Percentiles rank a stretch among this genome's conserved stretches.
Evolutionary conservation across 2,888 invertebrate species (phyloP).

Genomic region (Melanargia galathea): DNA sequence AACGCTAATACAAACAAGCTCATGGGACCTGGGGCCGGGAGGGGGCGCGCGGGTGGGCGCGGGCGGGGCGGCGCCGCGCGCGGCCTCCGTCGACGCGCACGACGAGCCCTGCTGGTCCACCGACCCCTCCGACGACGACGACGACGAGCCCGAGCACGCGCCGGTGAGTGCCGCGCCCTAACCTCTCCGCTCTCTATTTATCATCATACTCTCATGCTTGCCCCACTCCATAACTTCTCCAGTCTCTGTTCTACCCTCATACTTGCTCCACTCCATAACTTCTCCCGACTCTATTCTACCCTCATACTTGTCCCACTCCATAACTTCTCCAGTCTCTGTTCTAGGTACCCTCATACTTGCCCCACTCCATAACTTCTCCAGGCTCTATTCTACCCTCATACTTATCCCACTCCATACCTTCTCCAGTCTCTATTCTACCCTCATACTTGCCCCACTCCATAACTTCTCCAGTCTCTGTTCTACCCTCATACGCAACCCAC

Average conservation of each 20-base stretch:
- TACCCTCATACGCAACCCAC: neutral
- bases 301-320: slow-evolving; percentile 24
- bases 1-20: slow-evolving; percentile 88
- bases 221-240: no score
- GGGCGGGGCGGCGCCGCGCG: slow-evolving; percentile 56
- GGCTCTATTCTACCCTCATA: no score
- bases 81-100: slow-evolving; percentile 75
- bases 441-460: slow-evolving; percentile 21
- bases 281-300: no score
- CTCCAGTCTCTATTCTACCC: no score
- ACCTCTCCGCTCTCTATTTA: no score
- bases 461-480: no score
- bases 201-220: neutral
- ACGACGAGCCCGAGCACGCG: slow-evolving; percentile 88
- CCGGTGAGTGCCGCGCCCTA: slow-evolving; percentile 53
- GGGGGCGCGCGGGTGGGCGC: slow-evolving; percentile 54
- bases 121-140: slow-evolving; percentile 95
- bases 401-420: no score
- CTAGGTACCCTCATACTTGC: neutral
- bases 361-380: no score
- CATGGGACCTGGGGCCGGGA: slow-evolving; percentile 84
- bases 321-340: no score
- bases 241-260: no score
- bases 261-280: no score
- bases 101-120: slow-evolving; percentile 95